phyloP scores from a whole-genome alignment of 1,140 invertebrate genomes.

The Homalodisca vitripennis region DNA sequence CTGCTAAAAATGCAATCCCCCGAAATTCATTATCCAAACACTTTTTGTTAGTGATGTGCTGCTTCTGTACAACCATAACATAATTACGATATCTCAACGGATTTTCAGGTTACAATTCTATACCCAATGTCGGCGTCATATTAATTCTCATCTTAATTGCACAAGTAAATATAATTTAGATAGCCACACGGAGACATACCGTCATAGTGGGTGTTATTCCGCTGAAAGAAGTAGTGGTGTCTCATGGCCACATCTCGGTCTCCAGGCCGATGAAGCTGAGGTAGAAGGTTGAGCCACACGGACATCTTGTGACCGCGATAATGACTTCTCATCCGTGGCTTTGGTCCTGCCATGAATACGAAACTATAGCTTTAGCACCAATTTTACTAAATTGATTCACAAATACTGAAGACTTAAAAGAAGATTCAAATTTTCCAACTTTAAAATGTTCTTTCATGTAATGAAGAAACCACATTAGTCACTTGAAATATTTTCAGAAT shows the following conservation, averaged over 20 bases:
- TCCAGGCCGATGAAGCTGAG: constrained; percentile 78
- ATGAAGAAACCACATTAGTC: no score
- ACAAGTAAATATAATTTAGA: not conserved
- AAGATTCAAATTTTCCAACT: no score
- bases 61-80: not conserved
- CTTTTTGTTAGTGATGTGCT: not conserved
- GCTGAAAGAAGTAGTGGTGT: constrained; percentile 74
- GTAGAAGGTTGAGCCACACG: constrained; percentile 87
- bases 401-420: no score
- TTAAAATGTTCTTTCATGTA: no score
- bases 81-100: not conserved
- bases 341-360: constrained; percentile 62
- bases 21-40: not conserved
- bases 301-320: constrained; percentile 89
- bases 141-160: not conserved
- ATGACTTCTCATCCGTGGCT: constrained; percentile 74
- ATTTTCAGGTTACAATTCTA: not conserved
- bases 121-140: not conserved
- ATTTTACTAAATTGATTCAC: no score
- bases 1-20: not conserved
- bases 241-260: constrained; percentile 69
- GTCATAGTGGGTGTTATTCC: constrained; percentile 68
- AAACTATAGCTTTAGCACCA: no score
- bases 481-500: no score
- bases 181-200: constrained; percentile 42